Base-by-base conservation (phyloP, 2,888 invertebrate genomes). In the Parochlus steinenii region DNA sequence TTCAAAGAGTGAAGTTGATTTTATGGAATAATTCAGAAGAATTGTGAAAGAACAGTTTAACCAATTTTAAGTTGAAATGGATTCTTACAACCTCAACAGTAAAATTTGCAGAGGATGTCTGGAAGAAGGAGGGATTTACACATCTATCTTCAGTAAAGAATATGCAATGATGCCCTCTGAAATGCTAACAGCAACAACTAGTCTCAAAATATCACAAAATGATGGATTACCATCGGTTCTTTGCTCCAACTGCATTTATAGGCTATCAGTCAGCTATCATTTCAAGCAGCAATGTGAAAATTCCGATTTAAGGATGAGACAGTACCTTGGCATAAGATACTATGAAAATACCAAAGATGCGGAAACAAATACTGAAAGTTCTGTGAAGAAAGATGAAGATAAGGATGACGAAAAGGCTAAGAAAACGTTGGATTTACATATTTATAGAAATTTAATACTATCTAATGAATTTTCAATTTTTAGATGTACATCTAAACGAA, bases 261-360 rank as follows among this genome's bases (percentile, higher is more conserved):
- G 71, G 33, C 46, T 71, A 16, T 70, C 71, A 5, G 63, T 69
- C 18, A 68, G 70, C 1, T 71, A 69, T 47, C 69, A 71, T 45
- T 71, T 71, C 41, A 71, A 71, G 45, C 70, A 70, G 43, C 67
- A 70, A 15, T 68, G 67, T 46, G 69, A 69, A 48, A 69, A 65
- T 45, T 65, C 69, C 2, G 69, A 71, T 45, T 49, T 67, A 35
- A 55, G 70, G 28, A 45, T 71, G 28, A 54, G 70, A 28, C 68
- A 69, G 43, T 67, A 70, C 49, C 53, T 70, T 39, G 71, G 70
- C 7, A 46, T 71, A 14, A 47, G 24, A 31, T 33, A 40, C 32
- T 31, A 32, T 55, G 58, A 5, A 50, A 67, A 67, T 40, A 53
- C 48, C 30, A 58, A 53, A 47, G 69, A 71, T 59, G 69, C 58